These are phyloP conservation scores for Tauraco erythrolophus DNA, from an alignment of 2,113 vertebrate species.

Conservation along the genomic window DNA sequence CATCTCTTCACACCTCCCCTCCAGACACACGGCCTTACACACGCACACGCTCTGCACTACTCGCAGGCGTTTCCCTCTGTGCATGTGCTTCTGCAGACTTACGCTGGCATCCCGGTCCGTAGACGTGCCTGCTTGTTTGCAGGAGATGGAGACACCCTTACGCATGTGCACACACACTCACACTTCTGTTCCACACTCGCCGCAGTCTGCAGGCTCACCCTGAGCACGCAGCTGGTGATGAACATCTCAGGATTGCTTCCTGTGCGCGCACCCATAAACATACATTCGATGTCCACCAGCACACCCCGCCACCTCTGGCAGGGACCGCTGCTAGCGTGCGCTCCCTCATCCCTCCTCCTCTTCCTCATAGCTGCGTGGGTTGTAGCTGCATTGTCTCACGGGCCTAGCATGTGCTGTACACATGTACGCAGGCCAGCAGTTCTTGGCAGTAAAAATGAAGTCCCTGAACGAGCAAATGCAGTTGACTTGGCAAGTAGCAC, in stretches of 20 bases:
- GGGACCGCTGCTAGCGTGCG: neutral
- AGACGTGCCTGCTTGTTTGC: fast-evolving
- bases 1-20: neutral
- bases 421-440: neutral
- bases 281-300: fast-evolving
- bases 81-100: fast-evolving
- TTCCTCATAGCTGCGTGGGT: neutral
- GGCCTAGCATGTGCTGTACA: neutral
- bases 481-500: neutral
- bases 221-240: fast-evolving
- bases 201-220: neutral
- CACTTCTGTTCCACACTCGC: neutral
- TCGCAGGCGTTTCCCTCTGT: neutral
- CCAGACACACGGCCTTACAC: neutral
- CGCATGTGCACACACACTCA: neutral
- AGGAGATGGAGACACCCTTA: neutral
- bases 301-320: neutral
- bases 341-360: neutral
- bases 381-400: neutral
- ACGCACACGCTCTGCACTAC: fast-evolving
- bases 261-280: fast-evolving
- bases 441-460: neutral
- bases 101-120: neutral
- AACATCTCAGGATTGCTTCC: fast-evolving
- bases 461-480: neutral